These are phyloP conservation scores for Tyto alba DNA, from an alignment of 2,113 vertebrate genomes.

Conservation along the genomic window DNA sequence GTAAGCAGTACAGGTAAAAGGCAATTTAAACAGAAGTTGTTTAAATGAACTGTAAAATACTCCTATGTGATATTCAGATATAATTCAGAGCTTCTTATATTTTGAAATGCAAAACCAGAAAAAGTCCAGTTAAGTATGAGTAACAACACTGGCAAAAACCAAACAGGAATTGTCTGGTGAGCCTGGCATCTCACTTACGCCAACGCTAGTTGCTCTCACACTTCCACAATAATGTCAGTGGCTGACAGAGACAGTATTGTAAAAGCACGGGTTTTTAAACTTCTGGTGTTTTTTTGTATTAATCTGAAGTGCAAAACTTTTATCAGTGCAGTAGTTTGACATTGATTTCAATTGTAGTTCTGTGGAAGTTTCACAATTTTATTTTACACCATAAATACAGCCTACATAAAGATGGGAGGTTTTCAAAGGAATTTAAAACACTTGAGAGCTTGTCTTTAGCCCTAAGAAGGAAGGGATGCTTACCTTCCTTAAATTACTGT, in stretches of 20 bases:
- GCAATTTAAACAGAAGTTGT: not conserved
- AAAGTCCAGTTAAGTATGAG: not conserved
- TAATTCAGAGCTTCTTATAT: not conserved
- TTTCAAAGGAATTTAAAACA: not conserved
- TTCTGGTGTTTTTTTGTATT: not conserved
- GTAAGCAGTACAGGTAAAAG: not conserved
- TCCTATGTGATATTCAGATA: not conserved
- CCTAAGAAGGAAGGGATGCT: not conserved
- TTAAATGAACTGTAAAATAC: not conserved
- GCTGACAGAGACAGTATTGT: not conserved
- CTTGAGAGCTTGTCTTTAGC: not conserved
- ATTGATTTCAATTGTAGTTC: not conserved
- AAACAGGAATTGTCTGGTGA: not conserved
- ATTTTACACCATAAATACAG: not conserved
- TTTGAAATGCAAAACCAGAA: not conserved
- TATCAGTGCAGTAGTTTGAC: not conserved
- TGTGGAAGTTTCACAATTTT: not conserved
- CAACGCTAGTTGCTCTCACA: fast-evolving
- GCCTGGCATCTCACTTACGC: not conserved
- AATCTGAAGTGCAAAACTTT: not conserved
- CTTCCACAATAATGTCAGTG: not conserved
- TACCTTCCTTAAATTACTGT: not conserved
- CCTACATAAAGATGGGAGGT: not conserved
- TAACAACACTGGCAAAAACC: not conserved
- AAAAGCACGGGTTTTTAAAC: not conserved